Conservation (phyloP, 1,140 invertebrate species). For the Diprion similis region DNA sequence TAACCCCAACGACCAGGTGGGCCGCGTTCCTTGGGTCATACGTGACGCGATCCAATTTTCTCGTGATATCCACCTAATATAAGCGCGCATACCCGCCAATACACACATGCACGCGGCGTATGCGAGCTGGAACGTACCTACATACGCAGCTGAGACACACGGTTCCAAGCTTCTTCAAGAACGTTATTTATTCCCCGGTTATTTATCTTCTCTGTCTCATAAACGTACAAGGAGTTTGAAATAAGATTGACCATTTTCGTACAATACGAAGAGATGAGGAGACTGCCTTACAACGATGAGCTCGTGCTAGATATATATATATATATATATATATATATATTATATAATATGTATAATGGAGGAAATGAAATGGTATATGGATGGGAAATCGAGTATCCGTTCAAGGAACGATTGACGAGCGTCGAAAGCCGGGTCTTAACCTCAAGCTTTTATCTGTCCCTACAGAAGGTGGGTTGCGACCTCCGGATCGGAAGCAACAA, state of each 20-base stretch:
- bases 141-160: not conserved
- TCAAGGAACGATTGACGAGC: not conserved
- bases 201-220: too few relatives aligned
- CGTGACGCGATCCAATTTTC: constrained; percentile 7
- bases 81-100: not conserved
- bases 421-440: not conserved
- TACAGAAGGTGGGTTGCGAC: constrained; percentile 90
- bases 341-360: not conserved
- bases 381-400: not conserved
- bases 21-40: not conserved
- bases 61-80: not conserved
- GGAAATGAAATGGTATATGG: not conserved
- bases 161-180: too few relatives aligned
- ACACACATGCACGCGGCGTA: too few relatives aligned
- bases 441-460: constrained; percentile 2
- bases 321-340: too few relatives aligned
- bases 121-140: too few relatives aligned
- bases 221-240: too few relatives aligned
- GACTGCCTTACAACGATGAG: too few relatives aligned
- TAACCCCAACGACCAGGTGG: not conserved
- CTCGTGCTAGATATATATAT: too few relatives aligned
- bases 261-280: too few relatives aligned
- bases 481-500: constrained; percentile 83
- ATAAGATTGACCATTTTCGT: too few relatives aligned
- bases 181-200: too few relatives aligned